phyloP scores from a whole-genome alignment of 2,113 vertebrate species.

The Oreochromis niloticus region DNA sequence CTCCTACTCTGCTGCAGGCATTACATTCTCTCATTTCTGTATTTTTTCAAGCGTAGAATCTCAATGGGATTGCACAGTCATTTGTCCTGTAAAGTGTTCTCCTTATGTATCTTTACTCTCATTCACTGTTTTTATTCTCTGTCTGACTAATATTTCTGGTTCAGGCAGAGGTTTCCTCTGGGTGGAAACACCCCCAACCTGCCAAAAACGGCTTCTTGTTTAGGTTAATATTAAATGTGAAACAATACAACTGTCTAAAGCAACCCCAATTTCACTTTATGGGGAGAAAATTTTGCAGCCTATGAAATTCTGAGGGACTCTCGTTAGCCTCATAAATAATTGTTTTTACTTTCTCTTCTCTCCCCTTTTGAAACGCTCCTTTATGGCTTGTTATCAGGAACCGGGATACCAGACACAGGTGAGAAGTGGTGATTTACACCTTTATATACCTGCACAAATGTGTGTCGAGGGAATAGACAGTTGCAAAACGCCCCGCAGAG shows the following conservation, averaged over 20 bases:
- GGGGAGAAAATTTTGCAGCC: conserved; percentile 6
- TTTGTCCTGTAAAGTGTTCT: conserved; percentile 62
- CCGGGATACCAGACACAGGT: conserved; percentile 98
- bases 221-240: conserved; percentile 62
- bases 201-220: conserved; percentile 36
- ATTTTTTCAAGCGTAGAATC: conserved; percentile 56
- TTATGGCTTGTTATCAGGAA: conserved; percentile 77
- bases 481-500: neutral
- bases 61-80: conserved; percentile 57
- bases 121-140: conserved; percentile 50
- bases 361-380: conserved; percentile 35
- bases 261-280: conserved; percentile 36
- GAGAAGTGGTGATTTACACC: conserved; percentile 59
- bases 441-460: neutral
- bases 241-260: conserved; percentile 40
- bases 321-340: conserved; percentile 33
- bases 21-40: conserved; percentile 53
- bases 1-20: conserved; percentile 51
- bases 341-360: conserved; percentile 26
- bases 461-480: neutral
- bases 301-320: conserved; percentile 13
- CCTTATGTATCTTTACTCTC: conserved; percentile 59
- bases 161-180: conserved; percentile 43
- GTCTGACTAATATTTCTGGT: conserved; percentile 53
- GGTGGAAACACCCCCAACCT: conserved; percentile 21